These are phyloP conservation scores for Cantharis rufa DNA, from an alignment of 2,888 invertebrate species.

Conservation along the genomic window DNA sequence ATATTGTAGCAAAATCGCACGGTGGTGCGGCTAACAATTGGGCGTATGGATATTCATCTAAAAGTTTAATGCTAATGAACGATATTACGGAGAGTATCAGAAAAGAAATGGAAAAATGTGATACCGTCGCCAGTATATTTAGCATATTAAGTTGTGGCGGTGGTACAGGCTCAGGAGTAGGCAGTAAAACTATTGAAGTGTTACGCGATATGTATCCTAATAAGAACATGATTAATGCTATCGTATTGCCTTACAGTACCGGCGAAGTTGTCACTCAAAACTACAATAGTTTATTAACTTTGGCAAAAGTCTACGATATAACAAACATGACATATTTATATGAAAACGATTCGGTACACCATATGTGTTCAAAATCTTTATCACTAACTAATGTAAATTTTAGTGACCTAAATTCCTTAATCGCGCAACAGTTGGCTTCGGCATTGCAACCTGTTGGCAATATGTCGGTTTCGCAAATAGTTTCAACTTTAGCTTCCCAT, in stretches of 20 bases:
- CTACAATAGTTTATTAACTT: conserved; percentile 58
- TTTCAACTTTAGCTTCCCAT: conserved; percentile 54
- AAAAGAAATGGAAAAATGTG: conserved; percentile 55
- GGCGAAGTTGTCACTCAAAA: conserved; percentile 61
- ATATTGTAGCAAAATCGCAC: conserved; percentile 52
- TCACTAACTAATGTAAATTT: conserved; percentile 46
- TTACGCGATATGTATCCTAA: conserved; percentile 55
- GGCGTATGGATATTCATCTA: conserved; percentile 58
- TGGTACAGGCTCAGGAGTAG: conserved; percentile 61
- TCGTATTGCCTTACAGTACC: conserved; percentile 56
- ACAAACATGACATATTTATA: conserved; percentile 55
- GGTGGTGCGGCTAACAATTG: conserved; percentile 62
- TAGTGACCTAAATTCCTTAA: conserved; percentile 56
- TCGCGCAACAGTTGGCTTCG: conserved; percentile 56
- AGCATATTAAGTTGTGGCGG: conserved; percentile 58
- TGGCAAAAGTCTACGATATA: conserved; percentile 55
- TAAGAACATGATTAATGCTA: conserved; percentile 53
- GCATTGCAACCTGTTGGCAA: conserved; percentile 54
- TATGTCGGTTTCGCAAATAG: conserved; percentile 45
- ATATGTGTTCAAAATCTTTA: conserved; percentile 48
- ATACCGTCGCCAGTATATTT: conserved; percentile 55
- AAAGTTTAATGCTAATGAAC: conserved; percentile 50
- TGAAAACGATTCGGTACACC: conserved; percentile 58
- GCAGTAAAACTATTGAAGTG: conserved; percentile 54
- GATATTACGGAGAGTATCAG: conserved; percentile 52